Evolutionary conservation across 2,113 vertebrate genomes (phyloP), one percentile per base, ranked within the genome.

Genomic region (Lycocorax pyrrhopterus): DNA sequence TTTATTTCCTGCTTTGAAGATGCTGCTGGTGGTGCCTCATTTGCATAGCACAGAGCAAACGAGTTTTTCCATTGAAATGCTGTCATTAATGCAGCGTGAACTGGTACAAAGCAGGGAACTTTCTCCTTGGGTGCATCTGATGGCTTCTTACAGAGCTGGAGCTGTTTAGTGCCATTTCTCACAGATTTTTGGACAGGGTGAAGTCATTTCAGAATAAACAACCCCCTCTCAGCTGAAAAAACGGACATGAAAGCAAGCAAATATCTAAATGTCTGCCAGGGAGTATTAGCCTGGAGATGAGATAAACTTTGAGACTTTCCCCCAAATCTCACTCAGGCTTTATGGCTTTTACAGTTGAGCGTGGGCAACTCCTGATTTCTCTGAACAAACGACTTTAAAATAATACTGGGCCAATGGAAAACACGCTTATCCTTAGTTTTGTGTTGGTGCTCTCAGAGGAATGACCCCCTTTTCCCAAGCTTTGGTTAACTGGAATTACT

Each of bases 1-100:
- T 94, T 79, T 47, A 39, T 76, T 90, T 71, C 73, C 87, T 87
- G 93, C 96, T 97, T 97, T 93, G 87, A 92, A 91, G 93, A 69
- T 96, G 94, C 85, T 77, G 94, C 84, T 69, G 51, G n/a, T 68
- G 87, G 77, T 73, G 66, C 67, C 69, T 96, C 33, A 16, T 94
- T 90, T 91, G 62, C 82, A 51, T 87, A 47, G 83, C 20, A 25
- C 72, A 16, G 53, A 47, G 90, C 64, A 88, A 87, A 91, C 32
- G 51, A 78, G 60, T 44, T 93, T 94, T 84, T 64, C 93, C 58
- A 37, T 92, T 86, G 93, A 83, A 71, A 90, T 59, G 60, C 69
- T 85, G 52, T 69, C 67, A 52, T 80, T 90, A 77, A 49, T 80
- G 25, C 87, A 41, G 47, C 13, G 19, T 74, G 85, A 75, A 41